These are phyloP conservation scores for Mechanitis messenoides DNA, from an alignment of 2,888 invertebrate genomes.

Conservation along the genomic window DNA sequence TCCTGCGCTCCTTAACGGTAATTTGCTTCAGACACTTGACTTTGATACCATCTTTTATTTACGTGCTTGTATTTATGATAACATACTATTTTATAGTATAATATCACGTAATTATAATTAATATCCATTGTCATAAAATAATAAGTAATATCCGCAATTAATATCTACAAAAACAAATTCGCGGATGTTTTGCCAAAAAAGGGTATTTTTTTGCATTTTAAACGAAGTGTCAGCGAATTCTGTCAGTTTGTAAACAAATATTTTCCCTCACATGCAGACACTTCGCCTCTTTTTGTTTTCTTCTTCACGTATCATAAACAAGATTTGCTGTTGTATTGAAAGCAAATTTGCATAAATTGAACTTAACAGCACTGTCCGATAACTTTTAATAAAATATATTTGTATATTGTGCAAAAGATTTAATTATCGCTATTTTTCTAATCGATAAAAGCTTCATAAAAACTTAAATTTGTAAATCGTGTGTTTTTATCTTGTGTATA, in stretches of 20 bases:
- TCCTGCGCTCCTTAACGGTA: conserved; percentile 27
- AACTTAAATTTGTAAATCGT: no score
- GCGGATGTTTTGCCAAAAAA: background rate
- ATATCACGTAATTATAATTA: background rate
- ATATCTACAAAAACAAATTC: background rate
- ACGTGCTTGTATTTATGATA: background rate
- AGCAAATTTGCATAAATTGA: conserved; percentile 26
- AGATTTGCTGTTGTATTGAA: conserved; percentile 23
- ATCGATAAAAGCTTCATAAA: no score
- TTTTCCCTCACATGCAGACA: conserved; percentile 13
- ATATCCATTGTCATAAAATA: no score
- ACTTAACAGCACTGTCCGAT: conserved; percentile 17
- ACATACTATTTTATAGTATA: background rate
- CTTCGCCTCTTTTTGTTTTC: conserved; percentile 20
- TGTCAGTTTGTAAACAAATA: conserved; percentile 12
- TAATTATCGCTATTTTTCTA: no score
- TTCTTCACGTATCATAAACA: conserved; percentile 20
- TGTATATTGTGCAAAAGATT: no score
- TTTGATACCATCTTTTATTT: background rate
- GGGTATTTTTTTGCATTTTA: conserved; percentile 1
- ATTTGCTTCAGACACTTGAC: conserved; percentile 12
- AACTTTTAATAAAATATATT: conserved; percentile 6
- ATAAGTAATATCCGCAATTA: background rate
- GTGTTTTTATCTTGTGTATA: no score
- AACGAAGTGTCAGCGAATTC: conserved; percentile 19